Evolutionary conservation across 2,797 vertebrate species (phyloP), one percentile per base, ranked within the genome.

Genomic region (Hippopotamyrus pictus): DNA sequence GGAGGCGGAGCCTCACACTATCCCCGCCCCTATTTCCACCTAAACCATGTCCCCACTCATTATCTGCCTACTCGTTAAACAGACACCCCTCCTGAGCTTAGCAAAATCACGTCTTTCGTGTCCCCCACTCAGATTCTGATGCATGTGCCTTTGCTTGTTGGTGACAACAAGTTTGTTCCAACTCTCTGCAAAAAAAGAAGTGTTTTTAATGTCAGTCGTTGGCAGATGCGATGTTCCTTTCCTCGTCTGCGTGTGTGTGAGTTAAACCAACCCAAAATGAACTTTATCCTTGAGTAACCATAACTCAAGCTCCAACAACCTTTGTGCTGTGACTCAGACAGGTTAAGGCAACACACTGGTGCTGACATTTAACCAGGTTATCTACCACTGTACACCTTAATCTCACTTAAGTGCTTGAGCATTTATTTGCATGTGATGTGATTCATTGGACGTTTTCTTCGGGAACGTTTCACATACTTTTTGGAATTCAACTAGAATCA

Each of bases 11-110:
- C 92, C 92, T 41, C 94, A 82, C 0, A 90, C 93, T 0, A 96
- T 95, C 88, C 94, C 94, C 14, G 95, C 94, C 59, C 93, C 97
- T 46, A 93, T 96, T 90, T 96, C 95, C 90, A 95, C 96, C 17
- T 97, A 98, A 94, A 87, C 51, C 12, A 33, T 17, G 17, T 1
- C 53, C 5, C 86, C 53, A 19, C 25, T 19, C 33, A 11, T 79
- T 46, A 46, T 22, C 41, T 44, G 41, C 41, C 41, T 82, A 44
- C 86, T n/a, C 8, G 53, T 87, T 57, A 46, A 57, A 29, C 54
- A 25, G 54, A 33, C 53, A 87, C 54, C 86, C 12, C 83, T 89
- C 79, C 46, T 89, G 88, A 85, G 19, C 57, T 62, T 46, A 73
- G 84, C 87, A 73, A n/a, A 69, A 44, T 54, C 83, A 25, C 25